Evolutionary conservation across 2,888 invertebrate genomes (phyloP).

Genomic region (Marronus borbonicus): DNA sequence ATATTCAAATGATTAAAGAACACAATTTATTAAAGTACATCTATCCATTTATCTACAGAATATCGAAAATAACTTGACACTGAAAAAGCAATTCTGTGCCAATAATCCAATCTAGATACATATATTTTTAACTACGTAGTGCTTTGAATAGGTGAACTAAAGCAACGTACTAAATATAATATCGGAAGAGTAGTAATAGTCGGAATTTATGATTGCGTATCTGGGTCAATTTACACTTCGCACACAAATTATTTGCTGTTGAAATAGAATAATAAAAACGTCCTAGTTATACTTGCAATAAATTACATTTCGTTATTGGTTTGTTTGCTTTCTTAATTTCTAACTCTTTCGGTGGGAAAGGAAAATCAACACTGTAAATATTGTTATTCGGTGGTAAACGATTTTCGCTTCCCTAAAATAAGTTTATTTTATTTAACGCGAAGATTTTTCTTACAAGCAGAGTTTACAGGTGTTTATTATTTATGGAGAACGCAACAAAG

Average conservation of each 20-base stretch:
- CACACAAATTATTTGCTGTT: slow-evolving; percentile 19
- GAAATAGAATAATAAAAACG: slow-evolving; percentile 19
- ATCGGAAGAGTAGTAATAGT: slow-evolving; percentile 2
- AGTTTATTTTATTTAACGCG: neutral
- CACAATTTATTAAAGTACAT: slow-evolving; percentile 1
- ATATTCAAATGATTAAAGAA: neutral
- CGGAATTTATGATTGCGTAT: slow-evolving; percentile 24
- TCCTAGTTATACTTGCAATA: slow-evolving; percentile 6
- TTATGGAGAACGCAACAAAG: too few species aligned
- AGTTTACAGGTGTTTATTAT: too few species aligned
- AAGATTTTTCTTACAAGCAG: too few species aligned
- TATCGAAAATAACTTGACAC: slow-evolving; percentile 29
- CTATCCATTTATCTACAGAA: slow-evolving; percentile 15
- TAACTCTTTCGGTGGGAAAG: neutral
- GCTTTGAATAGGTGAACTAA: slow-evolving; percentile 21
- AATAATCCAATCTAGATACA: neutral
- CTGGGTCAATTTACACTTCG: slow-evolving; percentile 31
- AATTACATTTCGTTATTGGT: slow-evolving; percentile 3
- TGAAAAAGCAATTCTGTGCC: slow-evolving; percentile 15
- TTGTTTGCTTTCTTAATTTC: slow-evolving; percentile 9
- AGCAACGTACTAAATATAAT: slow-evolving; percentile 17
- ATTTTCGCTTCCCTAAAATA: neutral
- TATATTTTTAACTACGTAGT: slow-evolving; percentile 15
- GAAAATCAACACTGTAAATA: neutral
- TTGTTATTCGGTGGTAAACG: neutral